phyloP scores from a whole-genome alignment of 64 coral and sea anemone species.

The Montipora capricornis region DNA sequence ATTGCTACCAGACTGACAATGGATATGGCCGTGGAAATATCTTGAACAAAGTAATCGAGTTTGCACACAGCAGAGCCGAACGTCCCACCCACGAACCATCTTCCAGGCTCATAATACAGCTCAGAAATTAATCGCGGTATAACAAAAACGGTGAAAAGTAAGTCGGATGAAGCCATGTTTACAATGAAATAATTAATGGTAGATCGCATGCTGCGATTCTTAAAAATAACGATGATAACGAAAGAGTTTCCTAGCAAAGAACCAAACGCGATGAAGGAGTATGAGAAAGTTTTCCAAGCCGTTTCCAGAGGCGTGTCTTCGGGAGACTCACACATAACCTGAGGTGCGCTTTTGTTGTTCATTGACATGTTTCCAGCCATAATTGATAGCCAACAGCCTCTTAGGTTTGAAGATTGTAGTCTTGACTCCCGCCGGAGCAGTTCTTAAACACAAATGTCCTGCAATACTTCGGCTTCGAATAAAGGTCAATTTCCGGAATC shows the following conservation, averaged over 20 bases:
- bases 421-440: too few relatives aligned
- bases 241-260: constrained; percentile 15
- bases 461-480: too few relatives aligned
- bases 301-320: too few relatives aligned
- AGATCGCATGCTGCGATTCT: constrained; percentile 1
- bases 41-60: constrained; percentile 16
- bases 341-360: too few relatives aligned
- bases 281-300: neutral
- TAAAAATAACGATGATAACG: constrained; percentile 14
- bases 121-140: neutral
- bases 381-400: too few relatives aligned
- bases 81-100: neutral
- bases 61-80: neutral
- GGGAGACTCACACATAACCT: too few relatives aligned
- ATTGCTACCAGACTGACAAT: constrained; percentile 61
- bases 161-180: constrained; percentile 36
- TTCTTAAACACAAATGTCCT: too few relatives aligned
- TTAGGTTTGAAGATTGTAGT: too few relatives aligned
- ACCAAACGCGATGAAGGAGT: neutral
- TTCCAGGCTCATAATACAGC: neutral
- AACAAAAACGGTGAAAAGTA: constrained; percentile 10
- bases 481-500: too few relatives aligned
- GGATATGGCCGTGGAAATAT: constrained; percentile 46
- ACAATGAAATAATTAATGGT: constrained; percentile 27
- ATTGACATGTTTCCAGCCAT: too few relatives aligned